Percentiles rank a stretch among this genome's conserved stretches.
These are phyloP conservation scores for Notocelia uddmanniana DNA, from an alignment of 2,888 invertebrate species.

Conservation along the genomic window DNA sequence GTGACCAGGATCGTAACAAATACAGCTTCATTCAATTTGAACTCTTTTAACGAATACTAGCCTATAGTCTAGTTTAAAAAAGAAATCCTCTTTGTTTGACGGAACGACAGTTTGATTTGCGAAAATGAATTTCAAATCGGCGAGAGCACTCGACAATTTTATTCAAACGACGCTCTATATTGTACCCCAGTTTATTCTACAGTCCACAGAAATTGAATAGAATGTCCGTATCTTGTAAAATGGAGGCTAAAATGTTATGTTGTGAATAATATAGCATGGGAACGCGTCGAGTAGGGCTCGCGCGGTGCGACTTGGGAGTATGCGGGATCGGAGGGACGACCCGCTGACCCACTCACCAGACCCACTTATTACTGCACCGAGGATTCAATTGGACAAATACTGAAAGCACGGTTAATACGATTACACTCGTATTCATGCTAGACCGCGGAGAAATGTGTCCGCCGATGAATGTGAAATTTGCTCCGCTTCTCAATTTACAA, in stretches of 20 bases:
- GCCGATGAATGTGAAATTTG: slow-evolving; percentile 38
- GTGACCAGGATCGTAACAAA: not conserved
- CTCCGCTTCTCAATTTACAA: slow-evolving; percentile 27
- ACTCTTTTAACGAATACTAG: not conserved
- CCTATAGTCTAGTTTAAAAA: slow-evolving; percentile 6
- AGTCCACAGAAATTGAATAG: slow-evolving; percentile 25
- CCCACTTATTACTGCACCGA: slow-evolving; percentile 73
- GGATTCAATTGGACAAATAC: slow-evolving; percentile 77
- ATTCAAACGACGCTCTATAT: slow-evolving; percentile 12
- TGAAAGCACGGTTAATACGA: slow-evolving; percentile 74
- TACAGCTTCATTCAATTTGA: not conserved
- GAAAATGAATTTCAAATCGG: slow-evolving; percentile 19
- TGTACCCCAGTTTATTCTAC: slow-evolving; percentile 19
- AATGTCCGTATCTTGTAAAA: slow-evolving; percentile 47
- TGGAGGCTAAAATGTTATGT: slow-evolving; percentile 72
- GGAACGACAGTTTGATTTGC: slow-evolving; percentile 1
- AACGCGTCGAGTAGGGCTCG: slow-evolving; percentile 54
- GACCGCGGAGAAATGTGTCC: slow-evolving; percentile 39
- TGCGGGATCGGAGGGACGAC: slow-evolving; percentile 56
- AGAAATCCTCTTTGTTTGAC: slow-evolving; percentile 18
- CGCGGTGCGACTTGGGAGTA: slow-evolving; percentile 12
- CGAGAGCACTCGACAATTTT: not conserved
- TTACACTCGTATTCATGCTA: slow-evolving; percentile 64
- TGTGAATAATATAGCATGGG: slow-evolving; percentile 71
- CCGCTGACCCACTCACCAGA: slow-evolving; percentile 74